Base-by-base conservation (phyloP, 2,113 vertebrate genomes). In the Cephalopterus ornatus region DNA sequence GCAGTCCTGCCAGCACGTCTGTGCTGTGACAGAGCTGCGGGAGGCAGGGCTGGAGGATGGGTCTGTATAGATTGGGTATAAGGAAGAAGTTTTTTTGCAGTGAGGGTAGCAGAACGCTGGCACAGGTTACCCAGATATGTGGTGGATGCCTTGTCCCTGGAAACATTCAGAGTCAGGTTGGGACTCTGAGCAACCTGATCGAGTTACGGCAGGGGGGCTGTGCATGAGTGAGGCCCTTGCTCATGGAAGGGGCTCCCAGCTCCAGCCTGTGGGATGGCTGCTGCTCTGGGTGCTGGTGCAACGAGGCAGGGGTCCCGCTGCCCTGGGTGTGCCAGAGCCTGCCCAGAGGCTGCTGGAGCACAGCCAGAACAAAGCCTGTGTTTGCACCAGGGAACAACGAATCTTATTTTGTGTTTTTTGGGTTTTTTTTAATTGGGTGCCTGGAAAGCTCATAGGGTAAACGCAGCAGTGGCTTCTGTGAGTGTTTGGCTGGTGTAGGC, bases 401-500 rank as follows among this genome's bases (percentile, higher is more conserved):
- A 14, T 93, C 86, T 78, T 66, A 59, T 59, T 96, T 95, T 93
- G 66, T 44, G 12, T 56, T 77, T 79, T 79, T 4, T 16, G 49
- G 1, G 4, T 46, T 44, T 56, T 32, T 24, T 74, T 37, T 52
- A 37, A 53, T 56, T 49, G 15, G 30, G 20, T 91, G 72, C n/a
- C 58, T 79, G 76, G 72, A 73, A 80, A 39, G 44, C 79, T 88
- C 35, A 1, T 5, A 6, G 72, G 35, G 44, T 23, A 41, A 30
- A 41, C 1, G 9, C n/a, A 30, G 83, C 0, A 0, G 63, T 80
- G 73, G 33, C 41, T 95, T 63, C 61, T 24, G 3, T 5, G 11
- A 79, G 74, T 83, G 17, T 30, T 30, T 89, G 90, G 27, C 59
- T 76, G 1, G 0, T n/a, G 27, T 26, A 8, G 52, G 53, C 84